Evolutionary conservation across 2,797 vertebrate species (phyloP).

Genomic region (Myripristis murdjan): DNA sequence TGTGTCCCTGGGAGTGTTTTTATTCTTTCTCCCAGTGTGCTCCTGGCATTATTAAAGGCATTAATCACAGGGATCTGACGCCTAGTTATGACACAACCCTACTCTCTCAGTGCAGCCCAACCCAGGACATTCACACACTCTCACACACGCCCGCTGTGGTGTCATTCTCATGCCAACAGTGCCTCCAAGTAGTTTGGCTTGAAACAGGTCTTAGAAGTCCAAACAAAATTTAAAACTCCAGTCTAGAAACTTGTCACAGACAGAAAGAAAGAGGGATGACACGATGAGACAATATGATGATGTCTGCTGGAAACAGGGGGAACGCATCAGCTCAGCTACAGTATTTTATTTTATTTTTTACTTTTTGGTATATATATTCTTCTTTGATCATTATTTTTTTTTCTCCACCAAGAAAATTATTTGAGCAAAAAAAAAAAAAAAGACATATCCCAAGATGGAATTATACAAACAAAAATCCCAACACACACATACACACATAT

Average conservation of each 20-base stretch:
- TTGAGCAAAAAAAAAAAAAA: too few relatives aligned
- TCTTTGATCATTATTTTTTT: too few relatives aligned
- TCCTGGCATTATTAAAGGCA: slow-evolving; percentile 80
- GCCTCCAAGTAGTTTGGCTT: background rate
- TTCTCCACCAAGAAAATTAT: too few relatives aligned
- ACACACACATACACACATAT: too few relatives aligned
- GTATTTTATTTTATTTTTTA: too few relatives aligned
- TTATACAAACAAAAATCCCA: too few relatives aligned
- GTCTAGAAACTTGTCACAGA: background rate
- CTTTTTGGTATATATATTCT: too few relatives aligned
- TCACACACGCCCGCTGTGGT: slow-evolving; percentile 22
- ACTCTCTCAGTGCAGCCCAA: slow-evolving; percentile 20
- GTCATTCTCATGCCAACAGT: slow-evolving; percentile 20
- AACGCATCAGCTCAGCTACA: too few relatives aligned
- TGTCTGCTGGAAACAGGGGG: too few relatives aligned
- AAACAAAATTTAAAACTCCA: background rate
- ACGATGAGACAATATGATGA: too few relatives aligned
- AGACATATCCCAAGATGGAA: too few relatives aligned
- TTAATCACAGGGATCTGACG: slow-evolving; percentile 73
- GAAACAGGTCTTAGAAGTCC: slow-evolving; percentile 7
- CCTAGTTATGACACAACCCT: slow-evolving; percentile 64
- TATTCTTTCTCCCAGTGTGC: slow-evolving; percentile 65
- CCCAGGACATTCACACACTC: slow-evolving; percentile 20
- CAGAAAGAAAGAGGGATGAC: background rate
- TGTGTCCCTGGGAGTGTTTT: slow-evolving; percentile 59